Evolutionary conservation across 2,113 vertebrate species (phyloP), one percentile per base, ranked within the genome.

Genomic region (Limanda limanda): DNA sequence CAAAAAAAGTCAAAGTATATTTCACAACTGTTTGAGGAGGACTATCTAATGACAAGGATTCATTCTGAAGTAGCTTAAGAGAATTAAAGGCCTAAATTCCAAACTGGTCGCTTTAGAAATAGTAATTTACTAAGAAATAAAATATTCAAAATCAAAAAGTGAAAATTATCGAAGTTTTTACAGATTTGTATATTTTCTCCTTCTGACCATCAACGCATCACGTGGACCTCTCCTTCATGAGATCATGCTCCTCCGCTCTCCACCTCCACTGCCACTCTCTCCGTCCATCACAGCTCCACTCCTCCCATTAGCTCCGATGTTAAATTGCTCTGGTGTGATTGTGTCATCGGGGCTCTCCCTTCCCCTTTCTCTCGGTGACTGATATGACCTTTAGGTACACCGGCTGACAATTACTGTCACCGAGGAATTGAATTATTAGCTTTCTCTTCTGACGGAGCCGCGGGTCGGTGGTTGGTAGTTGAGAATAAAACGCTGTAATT

Each of bases 351-450:
- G 86, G 85, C 84, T 83, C 86, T 86, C 85, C 81, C 87, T 88
- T 86, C 76, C 82, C 35, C 76, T 91, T 91, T 92, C 89, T 93
- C 83, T 83, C 66, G 81, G 88, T 93, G 94, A 94, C 90, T 91
- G 86, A 93, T 94, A 93, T 94, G 94, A 95, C 95, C 95, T 95
- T 95, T 95, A 94, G 94, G 93, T 93, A 92, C 92, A 93, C 87
- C 84, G 82, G 74, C 91, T 95, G 91, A 95, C 95, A 95, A 95
- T 95, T 95, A 95, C 92, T 94, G 92, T 92, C 93, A 93, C 91
- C 23, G 87, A 90, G 92, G 95, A 95, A 94, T 93, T 94, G 92
- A 94, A 95, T 95, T 95, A 95, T 94, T 94, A 94, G 88, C 91
- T 94, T 93, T 94, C 76, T 84, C 79, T 83, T 89, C 88, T 89